Base-by-base conservation (phyloP, 2,797 vertebrate genomes). In the Melanotaenia nigrans region DNA sequence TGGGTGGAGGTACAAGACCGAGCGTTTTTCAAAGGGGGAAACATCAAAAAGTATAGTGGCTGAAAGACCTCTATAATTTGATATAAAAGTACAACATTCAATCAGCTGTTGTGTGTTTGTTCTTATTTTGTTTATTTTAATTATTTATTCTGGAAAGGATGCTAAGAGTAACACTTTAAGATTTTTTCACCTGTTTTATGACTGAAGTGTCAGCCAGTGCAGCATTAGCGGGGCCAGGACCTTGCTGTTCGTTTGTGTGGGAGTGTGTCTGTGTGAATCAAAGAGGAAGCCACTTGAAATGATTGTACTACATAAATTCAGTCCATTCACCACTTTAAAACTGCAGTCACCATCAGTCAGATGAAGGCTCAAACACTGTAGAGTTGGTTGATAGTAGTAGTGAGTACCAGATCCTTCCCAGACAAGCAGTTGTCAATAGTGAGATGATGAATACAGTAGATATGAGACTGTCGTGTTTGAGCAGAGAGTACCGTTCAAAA, bases 1-100 rank as follows among this genome's bases (percentile, higher is more conserved):
- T 99, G 98, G 98, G 96, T 98, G 64, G 98, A 99, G 96, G 98
- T 99, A 96, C 61, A 92, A 79, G 5, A 13, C 51, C 56, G 35
- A 58, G 59, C 42, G n/a, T 65, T 32, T 72, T 12, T 56, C 61
- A 53, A 36, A 65, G n/a, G 28, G 28, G 16, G 11, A 64, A 47
- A 11, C n/a, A 2, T 58, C 9, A 30, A 35, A 63, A 18, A 58
- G 25, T 13, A 33, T 58, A 6, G 57, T 47, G 22, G 4, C 51
- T 30, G 9, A 68, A 59, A 57, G 42, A 18, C 16, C 42, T 45
- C 42, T 45, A 5, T 42, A 5, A 42, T 14, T 42, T 42, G 14
- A 16, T 3, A 1, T 18, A 4, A 1, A 45, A 20, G 16, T 45
- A 45, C 2, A 7, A 20, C 10, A 40, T 7, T 7, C 22, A 3